Evolutionary conservation across 1,140 invertebrate genomes (phyloP), one percentile per base, ranked within the genome.

Genomic region (Hormaphis cornu): DNA sequence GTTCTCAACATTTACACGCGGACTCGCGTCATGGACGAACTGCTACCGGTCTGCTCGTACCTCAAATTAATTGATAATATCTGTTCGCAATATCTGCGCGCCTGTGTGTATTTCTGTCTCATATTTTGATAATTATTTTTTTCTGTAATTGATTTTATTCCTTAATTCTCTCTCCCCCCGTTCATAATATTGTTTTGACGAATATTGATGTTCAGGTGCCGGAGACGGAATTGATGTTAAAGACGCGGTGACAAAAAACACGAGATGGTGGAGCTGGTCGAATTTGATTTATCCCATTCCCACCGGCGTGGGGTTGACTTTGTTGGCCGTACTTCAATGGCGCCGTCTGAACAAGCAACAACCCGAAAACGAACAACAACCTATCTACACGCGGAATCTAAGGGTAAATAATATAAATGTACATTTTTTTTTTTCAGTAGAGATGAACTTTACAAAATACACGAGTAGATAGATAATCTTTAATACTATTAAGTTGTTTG

Each of bases 301-400:
- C 4, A 72, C 73, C 10, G 72, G 73, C 18, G 72, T 75, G 12
- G 74, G 74, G n/a, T 46, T 75, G 14, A 72, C 74, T 10, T 24
- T 75, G 14, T 35, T 75, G 9, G 73, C 72, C 8, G 72, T 74
- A 9, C 59, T 73, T 8, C 74, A 75, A 42, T 74, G 72, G 72
- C 70, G 73, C 30, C 69, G 73, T 30, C 14, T 73, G 35, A 61
- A 73, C 53, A 71, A 61, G 24, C 54, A 73, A 61, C 69, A 69
- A 18, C 2, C 66, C 24, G 50, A 66, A 18, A 46, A 46, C 61
- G 61, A 66, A 44, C 61, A 66, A 48, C 59, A 66, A 46, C 61
- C 61, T 0, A 48, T 66, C 26, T 66, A 66, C n/a, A 66, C 61
- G 1, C 44, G 44, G 14, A 66, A 66, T 50, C 44, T 66, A n/a